Evolutionary conservation across 2,113 vertebrate genomes (phyloP).

Genomic region (Mesembrinibis cayennensis): DNA sequence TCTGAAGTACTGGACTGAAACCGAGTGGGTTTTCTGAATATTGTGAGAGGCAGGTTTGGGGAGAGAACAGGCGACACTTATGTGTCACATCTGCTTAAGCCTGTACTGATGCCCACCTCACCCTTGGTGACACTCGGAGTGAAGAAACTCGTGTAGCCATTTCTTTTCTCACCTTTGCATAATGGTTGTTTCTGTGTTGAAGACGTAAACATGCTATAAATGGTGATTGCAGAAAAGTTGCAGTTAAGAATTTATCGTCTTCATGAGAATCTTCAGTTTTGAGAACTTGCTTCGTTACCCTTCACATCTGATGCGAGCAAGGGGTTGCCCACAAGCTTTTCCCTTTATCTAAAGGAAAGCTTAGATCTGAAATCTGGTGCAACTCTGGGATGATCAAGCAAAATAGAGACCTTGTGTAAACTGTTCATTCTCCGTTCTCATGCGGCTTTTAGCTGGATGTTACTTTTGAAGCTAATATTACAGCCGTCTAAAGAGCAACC

Average conservation of each 20-base stretch:
- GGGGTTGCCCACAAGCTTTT: background rate
- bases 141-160: background rate
- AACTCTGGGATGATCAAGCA: too few relatives aligned
- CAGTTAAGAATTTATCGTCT: background rate
- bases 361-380: background rate
- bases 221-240: background rate
- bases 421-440: fast-evolving
- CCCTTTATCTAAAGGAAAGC: background rate
- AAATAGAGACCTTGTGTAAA: background rate
- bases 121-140: background rate
- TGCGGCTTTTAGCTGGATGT: background rate
- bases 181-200: background rate
- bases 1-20: background rate
- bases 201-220: background rate
- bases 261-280: background rate
- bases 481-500: background rate
- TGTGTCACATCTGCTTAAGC: background rate
- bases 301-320: background rate
- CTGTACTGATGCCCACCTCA: background rate
- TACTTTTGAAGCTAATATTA: background rate
- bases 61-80: background rate
- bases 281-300: background rate
- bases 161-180: background rate
- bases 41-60: background rate
- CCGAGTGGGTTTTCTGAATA: background rate